phyloP scores from a whole-genome alignment of 2,888 invertebrate species.

The Frankliniella intonsa region DNA sequence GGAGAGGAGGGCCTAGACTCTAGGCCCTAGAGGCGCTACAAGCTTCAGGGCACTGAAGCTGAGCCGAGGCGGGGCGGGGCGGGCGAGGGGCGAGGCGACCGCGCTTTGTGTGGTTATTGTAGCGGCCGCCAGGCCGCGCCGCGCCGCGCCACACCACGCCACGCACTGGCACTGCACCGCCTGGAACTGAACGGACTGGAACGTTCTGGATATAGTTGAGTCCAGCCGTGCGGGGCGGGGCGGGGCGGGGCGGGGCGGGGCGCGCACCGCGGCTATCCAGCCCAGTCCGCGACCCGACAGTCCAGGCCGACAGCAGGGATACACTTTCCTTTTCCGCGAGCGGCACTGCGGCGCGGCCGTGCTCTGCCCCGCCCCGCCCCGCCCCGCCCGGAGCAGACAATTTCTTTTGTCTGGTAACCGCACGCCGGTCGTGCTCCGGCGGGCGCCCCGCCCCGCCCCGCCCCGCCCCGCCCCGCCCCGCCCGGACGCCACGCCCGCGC shows the following conservation, averaged over 20 bases:
- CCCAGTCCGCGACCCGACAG: no score
- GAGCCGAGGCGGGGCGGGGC: no score
- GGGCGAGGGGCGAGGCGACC: background rate
- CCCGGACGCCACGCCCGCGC: background rate
- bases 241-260: background rate
- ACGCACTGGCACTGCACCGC: background rate
- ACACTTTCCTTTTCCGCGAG: slow-evolving; percentile 24
- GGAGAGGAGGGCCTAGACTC: no score
- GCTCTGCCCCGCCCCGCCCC: background rate
- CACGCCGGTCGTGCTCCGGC: background rate
- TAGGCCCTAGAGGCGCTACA: no score
- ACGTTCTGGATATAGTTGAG: background rate
- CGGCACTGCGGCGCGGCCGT: background rate
- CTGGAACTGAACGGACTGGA: background rate
- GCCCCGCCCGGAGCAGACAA: background rate
- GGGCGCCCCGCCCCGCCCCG: background rate
- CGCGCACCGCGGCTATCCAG: no score
- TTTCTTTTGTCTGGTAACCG: slow-evolving; percentile 12
- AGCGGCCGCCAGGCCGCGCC: background rate
- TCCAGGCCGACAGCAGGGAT: background rate
- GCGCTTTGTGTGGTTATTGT: background rate
- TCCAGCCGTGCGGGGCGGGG: background rate
- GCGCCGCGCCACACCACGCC: background rate
- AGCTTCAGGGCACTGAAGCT: no score
- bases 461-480: background rate